Evolutionary conservation across 1,140 invertebrate species (phyloP).

Genomic region (Meteorus sp.): DNA sequence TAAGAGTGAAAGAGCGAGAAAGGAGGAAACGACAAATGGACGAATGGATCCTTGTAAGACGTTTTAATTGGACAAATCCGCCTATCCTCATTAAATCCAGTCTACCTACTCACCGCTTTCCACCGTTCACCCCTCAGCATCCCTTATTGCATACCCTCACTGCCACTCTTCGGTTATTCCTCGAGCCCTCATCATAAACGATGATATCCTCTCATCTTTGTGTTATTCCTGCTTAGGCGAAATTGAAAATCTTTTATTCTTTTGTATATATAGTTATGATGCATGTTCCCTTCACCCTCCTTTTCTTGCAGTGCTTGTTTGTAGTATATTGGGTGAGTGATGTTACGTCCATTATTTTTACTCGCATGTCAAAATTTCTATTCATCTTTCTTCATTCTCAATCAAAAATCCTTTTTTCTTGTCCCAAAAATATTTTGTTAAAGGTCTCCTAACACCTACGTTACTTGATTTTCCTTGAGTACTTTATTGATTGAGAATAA

Average conservation of each 20-base stretch:
- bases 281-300: too few species aligned
- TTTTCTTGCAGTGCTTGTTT: too few species aligned
- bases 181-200: slow-evolving; percentile 32
- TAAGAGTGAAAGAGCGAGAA: slow-evolving; percentile 6
- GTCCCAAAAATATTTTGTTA: too few species aligned
- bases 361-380: too few species aligned
- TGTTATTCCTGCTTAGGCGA: slow-evolving; percentile 46
- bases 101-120: slow-evolving; percentile 33
- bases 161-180: slow-evolving; percentile 27
- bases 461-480: too few species aligned
- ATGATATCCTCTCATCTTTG: slow-evolving; percentile 46
- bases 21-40: slow-evolving; percentile 34
- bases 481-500: too few species aligned
- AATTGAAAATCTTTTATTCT: slow-evolving; percentile 45
- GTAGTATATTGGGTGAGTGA: too few species aligned
- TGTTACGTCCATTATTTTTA: too few species aligned
- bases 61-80: slow-evolving; percentile 63
- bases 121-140: not conserved
- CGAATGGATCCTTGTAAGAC: slow-evolving; percentile 59
- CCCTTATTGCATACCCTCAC: too few species aligned
- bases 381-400: too few species aligned
- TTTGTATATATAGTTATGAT: slow-evolving; percentile 33
- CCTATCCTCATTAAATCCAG: slow-evolving; percentile 62
- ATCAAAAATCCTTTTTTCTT: too few species aligned
- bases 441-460: too few species aligned